Conservation (phyloP, 2,113 vertebrate species). For the Paraplagusia blochii region DNA sequence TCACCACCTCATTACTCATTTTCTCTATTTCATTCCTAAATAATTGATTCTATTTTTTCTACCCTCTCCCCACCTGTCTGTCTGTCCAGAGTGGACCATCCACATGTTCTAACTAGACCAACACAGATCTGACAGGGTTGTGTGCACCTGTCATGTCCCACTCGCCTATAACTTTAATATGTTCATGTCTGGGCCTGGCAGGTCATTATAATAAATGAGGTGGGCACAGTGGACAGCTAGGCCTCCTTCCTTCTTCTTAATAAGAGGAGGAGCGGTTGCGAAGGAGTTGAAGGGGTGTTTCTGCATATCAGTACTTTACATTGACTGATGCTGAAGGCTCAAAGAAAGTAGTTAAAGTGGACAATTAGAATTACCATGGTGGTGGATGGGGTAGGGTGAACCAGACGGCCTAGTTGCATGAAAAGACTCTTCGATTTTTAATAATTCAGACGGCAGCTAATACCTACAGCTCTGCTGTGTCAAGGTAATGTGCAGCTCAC, state of each 20-base stretch:
- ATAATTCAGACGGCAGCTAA: constrained; percentile 95
- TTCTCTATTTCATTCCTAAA: background rate
- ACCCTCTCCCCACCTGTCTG: constrained; percentile 35
- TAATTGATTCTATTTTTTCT: background rate
- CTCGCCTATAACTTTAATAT: constrained; percentile 88
- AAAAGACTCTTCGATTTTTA: constrained; percentile 99
- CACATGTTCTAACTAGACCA: constrained; percentile 86
- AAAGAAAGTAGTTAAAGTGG: constrained; percentile 92
- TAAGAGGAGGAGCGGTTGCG: constrained; percentile 68
- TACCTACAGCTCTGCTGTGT: constrained; percentile 91
- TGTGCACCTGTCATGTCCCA: constrained; percentile 88
- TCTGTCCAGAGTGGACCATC: constrained; percentile 74
- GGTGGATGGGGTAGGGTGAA: constrained; percentile 68
- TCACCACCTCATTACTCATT: background rate
- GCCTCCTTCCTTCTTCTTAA: constrained; percentile 80
- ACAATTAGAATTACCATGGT: constrained; percentile 84
- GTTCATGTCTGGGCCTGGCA: constrained; percentile 95
- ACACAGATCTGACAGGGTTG: constrained; percentile 88
- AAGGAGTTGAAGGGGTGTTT: constrained; percentile 70
- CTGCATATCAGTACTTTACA: constrained; percentile 83
- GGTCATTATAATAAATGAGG: constrained; percentile 99
- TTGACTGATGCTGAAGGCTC: constrained; percentile 88
- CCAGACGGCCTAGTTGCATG: constrained; percentile 87
- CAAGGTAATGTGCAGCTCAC: constrained; percentile 91
- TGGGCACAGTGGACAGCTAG: constrained; percentile 80